Percentiles rank a stretch among this genome's conserved stretches.
Evolutionary conservation across 2,797 vertebrate species (phyloP).

Genomic region (Remorina albescens): DNA sequence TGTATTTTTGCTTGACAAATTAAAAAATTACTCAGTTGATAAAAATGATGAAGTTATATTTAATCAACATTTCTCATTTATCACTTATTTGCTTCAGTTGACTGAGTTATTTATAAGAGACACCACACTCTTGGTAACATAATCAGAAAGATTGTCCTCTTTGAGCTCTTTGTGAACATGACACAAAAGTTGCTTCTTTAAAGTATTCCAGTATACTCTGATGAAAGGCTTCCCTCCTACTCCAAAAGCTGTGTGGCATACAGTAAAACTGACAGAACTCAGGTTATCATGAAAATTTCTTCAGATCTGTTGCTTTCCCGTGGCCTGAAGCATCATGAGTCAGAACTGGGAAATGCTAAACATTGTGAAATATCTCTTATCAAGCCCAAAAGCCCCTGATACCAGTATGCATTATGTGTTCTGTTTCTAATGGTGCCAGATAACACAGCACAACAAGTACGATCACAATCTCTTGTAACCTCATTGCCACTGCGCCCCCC

Average conservation of each 20-base stretch:
- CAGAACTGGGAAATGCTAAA: slow-evolving; percentile 25
- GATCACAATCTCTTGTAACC: slow-evolving; percentile 37
- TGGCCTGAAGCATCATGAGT: slow-evolving; percentile 33
- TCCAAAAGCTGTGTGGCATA: slow-evolving; percentile 18
- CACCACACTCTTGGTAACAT: background rate
- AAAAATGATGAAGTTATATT: background rate
- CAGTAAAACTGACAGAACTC: slow-evolving; percentile 31
- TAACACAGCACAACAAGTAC: slow-evolving; percentile 21
- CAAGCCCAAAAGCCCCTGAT: slow-evolving; percentile 16
- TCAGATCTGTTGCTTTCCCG: slow-evolving; percentile 39
- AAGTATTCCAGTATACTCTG: slow-evolving; percentile 8
- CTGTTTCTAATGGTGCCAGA: background rate
- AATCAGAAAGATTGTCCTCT: background rate
- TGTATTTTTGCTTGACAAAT: background rate
- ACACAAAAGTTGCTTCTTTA: slow-evolving; percentile 19
- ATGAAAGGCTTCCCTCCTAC: slow-evolving; percentile 16
- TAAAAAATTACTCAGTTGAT: background rate
- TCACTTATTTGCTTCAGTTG: background rate
- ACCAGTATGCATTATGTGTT: slow-evolving; percentile 6
- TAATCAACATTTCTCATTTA: background rate
- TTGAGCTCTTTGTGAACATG: background rate
- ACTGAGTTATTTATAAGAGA: slow-evolving; percentile 6
- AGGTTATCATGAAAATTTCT: slow-evolving; percentile 60
- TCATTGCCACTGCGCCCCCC: slow-evolving; percentile 24
- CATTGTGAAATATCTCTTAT: slow-evolving; percentile 5